Percentiles rank a stretch among this genome's conserved stretches.
These are phyloP conservation scores for Panagrolaimus sp. DNA, from an alignment of 1,140 invertebrate species.

Conservation along the genomic window DNA sequence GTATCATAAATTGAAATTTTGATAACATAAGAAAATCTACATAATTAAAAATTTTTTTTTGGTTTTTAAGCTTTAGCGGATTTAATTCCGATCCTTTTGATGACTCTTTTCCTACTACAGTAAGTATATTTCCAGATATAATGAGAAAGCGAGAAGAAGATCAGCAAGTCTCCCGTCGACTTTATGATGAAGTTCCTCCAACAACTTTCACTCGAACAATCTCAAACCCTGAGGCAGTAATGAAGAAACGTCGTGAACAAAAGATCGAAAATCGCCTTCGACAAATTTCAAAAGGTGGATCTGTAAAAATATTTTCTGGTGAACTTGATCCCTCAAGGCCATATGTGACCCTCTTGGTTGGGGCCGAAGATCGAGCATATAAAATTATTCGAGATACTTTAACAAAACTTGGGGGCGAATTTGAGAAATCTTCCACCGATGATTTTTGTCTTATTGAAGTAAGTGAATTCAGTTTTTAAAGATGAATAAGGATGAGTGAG, in stretches of 20 bases:
- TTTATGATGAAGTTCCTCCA: constrained; percentile 86
- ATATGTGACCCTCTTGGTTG: constrained; percentile 92
- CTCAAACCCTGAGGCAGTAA: constrained; percentile 97
- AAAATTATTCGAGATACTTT: constrained; percentile 90
- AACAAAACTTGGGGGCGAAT: constrained; percentile 93
- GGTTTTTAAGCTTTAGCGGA: too few species aligned
- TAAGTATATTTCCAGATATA: not conserved
- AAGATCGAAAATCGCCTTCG: constrained; percentile 92
- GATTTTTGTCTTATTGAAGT: constrained; percentile 90
- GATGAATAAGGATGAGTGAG: not conserved
- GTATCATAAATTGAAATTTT: too few species aligned
- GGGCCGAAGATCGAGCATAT: constrained; percentile 81
- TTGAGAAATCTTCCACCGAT: constrained; percentile 77
- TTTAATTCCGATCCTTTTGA: not conserved
- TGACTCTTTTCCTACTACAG: not conserved
- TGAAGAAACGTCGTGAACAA: constrained; percentile 89
- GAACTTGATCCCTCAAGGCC: constrained; percentile 90
- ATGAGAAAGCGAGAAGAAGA: constrained; percentile 64
- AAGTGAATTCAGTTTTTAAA: constrained; percentile 7
- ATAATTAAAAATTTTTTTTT: too few species aligned
- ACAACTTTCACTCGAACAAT: constrained; percentile 94
- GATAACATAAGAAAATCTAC: too few species aligned
- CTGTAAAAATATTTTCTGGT: constrained; percentile 94
- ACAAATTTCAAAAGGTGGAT: constrained; percentile 82
- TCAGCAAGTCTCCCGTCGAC: too few species aligned